These are phyloP conservation scores for Elysia crispata DNA, from an alignment of 2,888 invertebrate genomes.

Conservation along the genomic window DNA sequence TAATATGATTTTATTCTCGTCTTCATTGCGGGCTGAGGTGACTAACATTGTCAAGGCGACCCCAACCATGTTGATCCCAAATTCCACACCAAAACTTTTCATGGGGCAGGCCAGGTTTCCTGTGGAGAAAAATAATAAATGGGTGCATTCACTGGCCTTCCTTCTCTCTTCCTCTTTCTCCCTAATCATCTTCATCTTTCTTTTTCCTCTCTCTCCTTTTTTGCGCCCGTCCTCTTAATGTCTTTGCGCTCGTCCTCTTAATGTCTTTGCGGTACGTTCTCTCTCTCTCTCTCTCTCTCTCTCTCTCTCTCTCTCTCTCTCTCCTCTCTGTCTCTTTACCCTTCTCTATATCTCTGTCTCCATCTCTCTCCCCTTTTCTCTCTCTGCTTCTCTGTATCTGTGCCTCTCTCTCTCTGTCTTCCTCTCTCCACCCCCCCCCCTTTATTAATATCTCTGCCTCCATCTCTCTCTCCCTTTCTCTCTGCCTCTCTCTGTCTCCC, in stretches of 20 bases:
- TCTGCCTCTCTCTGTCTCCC: constrained; percentile 33
- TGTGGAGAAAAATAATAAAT: no score
- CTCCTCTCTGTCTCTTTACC: background rate
- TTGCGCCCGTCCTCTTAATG: background rate
- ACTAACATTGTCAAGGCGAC: no score
- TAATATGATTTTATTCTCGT: no score
- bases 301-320: constrained; percentile 5
- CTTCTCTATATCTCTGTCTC: background rate
- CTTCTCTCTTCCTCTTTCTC: background rate
- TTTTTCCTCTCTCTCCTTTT: background rate
- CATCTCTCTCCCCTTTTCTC: constrained; percentile 2
- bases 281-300: constrained; percentile 11
- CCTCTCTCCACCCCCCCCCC: background rate
- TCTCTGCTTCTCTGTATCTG: constrained; percentile 24
- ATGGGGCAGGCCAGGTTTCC: no score
- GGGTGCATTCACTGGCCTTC: background rate
- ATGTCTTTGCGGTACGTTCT: no score
- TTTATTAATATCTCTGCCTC: background rate
- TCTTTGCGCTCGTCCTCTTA: no score
- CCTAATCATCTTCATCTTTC: background rate
- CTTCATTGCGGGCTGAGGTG: no score
- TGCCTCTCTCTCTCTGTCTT: background rate
- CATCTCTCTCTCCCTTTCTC: constrained; percentile 5
- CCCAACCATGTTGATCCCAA: no score
- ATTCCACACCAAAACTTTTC: no score